phyloP scores from a whole-genome alignment of 2,888 invertebrate genomes.

The Ectropis crepuscularia region DNA sequence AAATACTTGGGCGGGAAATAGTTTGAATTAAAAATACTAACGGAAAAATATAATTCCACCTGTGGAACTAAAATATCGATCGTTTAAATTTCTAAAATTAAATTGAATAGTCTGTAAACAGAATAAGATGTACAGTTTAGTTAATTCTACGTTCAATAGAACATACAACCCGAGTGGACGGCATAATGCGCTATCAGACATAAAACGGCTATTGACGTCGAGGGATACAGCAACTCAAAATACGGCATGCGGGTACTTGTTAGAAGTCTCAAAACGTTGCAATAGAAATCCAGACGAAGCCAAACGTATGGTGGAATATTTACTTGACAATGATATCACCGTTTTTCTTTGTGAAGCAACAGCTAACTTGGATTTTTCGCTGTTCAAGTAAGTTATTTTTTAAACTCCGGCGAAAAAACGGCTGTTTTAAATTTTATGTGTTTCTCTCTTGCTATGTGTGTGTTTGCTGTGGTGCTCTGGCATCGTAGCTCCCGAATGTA shows the following conservation, averaged over 20 bases:
- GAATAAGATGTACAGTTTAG: conserved; percentile 63
- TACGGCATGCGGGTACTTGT: conserved; percentile 73
- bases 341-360: conserved; percentile 78
- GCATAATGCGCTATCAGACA: conserved; percentile 72
- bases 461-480: too few relatives aligned
- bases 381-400: conserved; percentile 63
- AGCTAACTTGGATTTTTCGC: conserved; percentile 71
- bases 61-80: too few relatives aligned
- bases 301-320: conserved; percentile 64
- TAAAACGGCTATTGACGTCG: conserved; percentile 72
- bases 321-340: conserved; percentile 73
- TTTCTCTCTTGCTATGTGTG: too few relatives aligned
- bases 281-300: conserved; percentile 63
- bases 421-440: too few relatives aligned
- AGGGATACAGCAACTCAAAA: conserved; percentile 70
- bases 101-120: not conserved
- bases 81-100: too few relatives aligned
- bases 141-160: conserved; percentile 69
- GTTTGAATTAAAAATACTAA: too few relatives aligned
- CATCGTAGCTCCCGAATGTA: too few relatives aligned
- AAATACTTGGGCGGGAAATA: too few relatives aligned
- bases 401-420: too few relatives aligned
- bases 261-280: conserved; percentile 69
- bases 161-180: conserved; percentile 73
- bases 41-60: too few relatives aligned